Evolutionary conservation across 2,113 vertebrate species (phyloP).

Genomic region (Mellivora capensis): DNA sequence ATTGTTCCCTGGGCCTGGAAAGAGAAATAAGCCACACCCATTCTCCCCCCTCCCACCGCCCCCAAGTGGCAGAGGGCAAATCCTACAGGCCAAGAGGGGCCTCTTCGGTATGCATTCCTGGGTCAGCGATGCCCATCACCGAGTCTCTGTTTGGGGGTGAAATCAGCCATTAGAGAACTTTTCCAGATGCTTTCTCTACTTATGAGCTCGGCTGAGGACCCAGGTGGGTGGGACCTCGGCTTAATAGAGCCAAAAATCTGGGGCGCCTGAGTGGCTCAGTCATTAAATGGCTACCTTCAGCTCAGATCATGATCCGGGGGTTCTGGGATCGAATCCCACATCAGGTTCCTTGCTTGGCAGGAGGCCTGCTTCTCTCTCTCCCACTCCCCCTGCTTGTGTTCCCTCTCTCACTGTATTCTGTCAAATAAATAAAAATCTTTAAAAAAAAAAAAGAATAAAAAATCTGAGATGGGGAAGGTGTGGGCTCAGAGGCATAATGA

Average conservation of each 20-base stretch:
- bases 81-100: neutral
- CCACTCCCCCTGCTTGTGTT: too few species aligned
- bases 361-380: too few species aligned
- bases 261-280: too few species aligned
- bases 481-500: neutral
- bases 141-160: neutral
- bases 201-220: neutral
- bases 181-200: neutral
- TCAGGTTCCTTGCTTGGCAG: too few species aligned
- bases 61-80: fast-evolving
- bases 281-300: too few species aligned
- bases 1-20: conserved; percentile 10
- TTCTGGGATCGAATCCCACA: too few species aligned
- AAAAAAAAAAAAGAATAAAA: neutral
- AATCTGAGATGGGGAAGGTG: neutral
- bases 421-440: too few species aligned
- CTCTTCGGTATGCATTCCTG: fast-evolving
- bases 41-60: fast-evolving
- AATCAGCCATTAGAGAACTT: neutral
- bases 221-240: neutral
- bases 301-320: too few species aligned
- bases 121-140: neutral
- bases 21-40: neutral
- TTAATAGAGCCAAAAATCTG: neutral
- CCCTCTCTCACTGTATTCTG: too few species aligned